Evolutionary conservation across 2,888 invertebrate genomes (phyloP).

Genomic region (Thumatha senex): DNA sequence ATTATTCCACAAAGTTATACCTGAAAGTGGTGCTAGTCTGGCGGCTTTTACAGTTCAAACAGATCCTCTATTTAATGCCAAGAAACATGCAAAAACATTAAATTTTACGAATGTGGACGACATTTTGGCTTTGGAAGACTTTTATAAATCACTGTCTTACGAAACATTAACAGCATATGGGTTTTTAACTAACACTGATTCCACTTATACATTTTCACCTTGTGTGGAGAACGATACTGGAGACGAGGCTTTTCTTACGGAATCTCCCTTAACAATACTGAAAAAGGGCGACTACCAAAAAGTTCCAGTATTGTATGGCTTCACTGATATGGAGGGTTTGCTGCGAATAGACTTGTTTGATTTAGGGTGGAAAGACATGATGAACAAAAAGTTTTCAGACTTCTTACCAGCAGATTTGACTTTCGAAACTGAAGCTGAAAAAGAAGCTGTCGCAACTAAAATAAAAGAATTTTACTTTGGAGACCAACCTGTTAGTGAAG

Average conservation of each 20-base stretch:
- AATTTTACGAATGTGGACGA: neutral
- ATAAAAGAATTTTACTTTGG: conserved; percentile 55
- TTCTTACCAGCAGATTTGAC: conserved; percentile 49
- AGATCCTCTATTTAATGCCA: conserved; percentile 1
- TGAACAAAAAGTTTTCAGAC: conserved; percentile 49
- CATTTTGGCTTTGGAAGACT: conserved; percentile 2
- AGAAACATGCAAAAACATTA: conserved; percentile 1
- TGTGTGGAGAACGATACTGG: conserved; percentile 38
- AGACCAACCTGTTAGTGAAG: conserved; percentile 29
- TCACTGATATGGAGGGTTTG: conserved; percentile 45
- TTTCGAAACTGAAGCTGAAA: conserved; percentile 41
- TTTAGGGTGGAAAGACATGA: conserved; percentile 28
- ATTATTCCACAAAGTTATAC: conserved; percentile 8
- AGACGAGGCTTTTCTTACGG: conserved; percentile 38
- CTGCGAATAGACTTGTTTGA: conserved; percentile 28
- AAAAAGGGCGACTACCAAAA: conserved; percentile 40
- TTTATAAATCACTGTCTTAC: conserved; percentile 33
- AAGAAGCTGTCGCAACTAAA: conserved; percentile 29
- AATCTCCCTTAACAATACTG: conserved; percentile 45
- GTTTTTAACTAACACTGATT: conserved; percentile 29
- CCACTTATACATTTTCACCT: conserved; percentile 28
- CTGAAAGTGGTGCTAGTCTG: conserved; percentile 6
- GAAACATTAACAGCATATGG: conserved; percentile 33
- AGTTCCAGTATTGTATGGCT: conserved; percentile 48
- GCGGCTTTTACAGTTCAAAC: neutral